Evolutionary conservation across 1,140 invertebrate genomes (phyloP).

Genomic region (Carposina sasakii): DNA sequence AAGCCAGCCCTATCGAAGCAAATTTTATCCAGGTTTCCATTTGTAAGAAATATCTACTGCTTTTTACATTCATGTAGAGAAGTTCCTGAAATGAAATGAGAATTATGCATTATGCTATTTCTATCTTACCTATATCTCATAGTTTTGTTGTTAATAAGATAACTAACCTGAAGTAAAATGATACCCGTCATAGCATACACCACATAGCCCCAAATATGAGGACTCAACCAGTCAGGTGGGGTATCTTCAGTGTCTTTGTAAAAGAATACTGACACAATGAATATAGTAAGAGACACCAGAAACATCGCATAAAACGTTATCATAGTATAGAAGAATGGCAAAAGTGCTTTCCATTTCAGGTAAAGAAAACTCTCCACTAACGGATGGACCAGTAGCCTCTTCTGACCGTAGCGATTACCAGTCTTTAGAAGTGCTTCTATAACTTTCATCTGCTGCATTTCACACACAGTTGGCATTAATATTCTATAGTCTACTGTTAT

Average conservation of each 20-base stretch:
- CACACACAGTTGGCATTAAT: constrained; percentile 50
- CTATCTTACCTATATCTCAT: too few relatives aligned
- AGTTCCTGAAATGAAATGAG: constrained; percentile 71
- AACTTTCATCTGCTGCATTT: constrained; percentile 68
- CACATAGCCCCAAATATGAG: constrained; percentile 41
- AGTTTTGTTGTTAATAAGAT: too few relatives aligned
- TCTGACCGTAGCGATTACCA: constrained; percentile 63
- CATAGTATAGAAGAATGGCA: constrained; percentile 68
- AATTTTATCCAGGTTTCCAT: constrained; percentile 69
- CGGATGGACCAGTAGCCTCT: constrained; percentile 70
- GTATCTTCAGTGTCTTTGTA: constrained; percentile 42
- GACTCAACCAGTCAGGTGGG: constrained; percentile 32
- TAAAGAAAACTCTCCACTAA: constrained; percentile 72
- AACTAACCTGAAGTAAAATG: constrained; percentile 53
- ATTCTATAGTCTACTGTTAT: constrained; percentile 68
- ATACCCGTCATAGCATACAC: constrained; percentile 45
- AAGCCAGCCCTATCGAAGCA: constrained; percentile 42
- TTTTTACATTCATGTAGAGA: constrained; percentile 59
- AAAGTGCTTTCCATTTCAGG: constrained; percentile 73
- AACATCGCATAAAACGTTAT: constrained; percentile 68
- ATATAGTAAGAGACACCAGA: constrained; percentile 56
- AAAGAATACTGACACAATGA: constrained; percentile 55
- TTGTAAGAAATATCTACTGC: constrained; percentile 57
- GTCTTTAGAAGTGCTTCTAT: constrained; percentile 68
- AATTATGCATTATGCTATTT: too few relatives aligned